phyloP scores from a whole-genome alignment of 2,888 invertebrate species.

The Lobophora halterata region DNA sequence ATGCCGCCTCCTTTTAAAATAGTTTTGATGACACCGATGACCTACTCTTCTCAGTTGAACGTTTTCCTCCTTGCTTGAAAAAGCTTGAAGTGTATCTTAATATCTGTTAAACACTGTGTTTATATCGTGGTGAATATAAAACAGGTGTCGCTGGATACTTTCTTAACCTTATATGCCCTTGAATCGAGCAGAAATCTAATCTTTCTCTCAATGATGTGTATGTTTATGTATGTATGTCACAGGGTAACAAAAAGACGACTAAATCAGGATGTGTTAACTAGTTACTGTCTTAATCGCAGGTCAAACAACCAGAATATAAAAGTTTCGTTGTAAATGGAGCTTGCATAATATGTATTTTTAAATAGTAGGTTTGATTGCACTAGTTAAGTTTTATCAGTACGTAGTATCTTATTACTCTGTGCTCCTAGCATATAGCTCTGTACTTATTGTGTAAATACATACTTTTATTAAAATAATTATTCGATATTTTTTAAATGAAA shows the following conservation, averaged over 20 bases:
- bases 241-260: constrained; percentile 14
- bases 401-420: too few species aligned
- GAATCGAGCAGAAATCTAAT: too few species aligned
- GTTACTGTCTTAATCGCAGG: constrained; percentile 20
- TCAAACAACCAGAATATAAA: constrained; percentile 19
- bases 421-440: too few species aligned
- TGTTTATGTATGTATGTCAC: constrained; percentile 13
- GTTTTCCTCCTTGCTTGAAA: constrained; percentile 24
- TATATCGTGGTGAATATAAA: neutral
- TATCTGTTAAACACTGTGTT: neutral
- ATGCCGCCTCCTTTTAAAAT: constrained; percentile 21
- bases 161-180: too few species aligned
- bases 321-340: constrained; percentile 6
- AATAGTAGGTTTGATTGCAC: constrained; percentile 3
- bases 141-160: too few species aligned
- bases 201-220: constrained; percentile 1
- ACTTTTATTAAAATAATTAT: too few species aligned
- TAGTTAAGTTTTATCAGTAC: too few species aligned
- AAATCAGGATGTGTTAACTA: constrained; percentile 20
- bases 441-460: too few species aligned
- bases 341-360: constrained; percentile 16
- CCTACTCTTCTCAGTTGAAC: constrained; percentile 24
- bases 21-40: constrained; percentile 33
- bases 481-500: too few species aligned
- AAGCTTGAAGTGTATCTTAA: constrained; percentile 3